Conservation (phyloP, 1,140 invertebrate species). For the Vollenhovia emeryi region DNA sequence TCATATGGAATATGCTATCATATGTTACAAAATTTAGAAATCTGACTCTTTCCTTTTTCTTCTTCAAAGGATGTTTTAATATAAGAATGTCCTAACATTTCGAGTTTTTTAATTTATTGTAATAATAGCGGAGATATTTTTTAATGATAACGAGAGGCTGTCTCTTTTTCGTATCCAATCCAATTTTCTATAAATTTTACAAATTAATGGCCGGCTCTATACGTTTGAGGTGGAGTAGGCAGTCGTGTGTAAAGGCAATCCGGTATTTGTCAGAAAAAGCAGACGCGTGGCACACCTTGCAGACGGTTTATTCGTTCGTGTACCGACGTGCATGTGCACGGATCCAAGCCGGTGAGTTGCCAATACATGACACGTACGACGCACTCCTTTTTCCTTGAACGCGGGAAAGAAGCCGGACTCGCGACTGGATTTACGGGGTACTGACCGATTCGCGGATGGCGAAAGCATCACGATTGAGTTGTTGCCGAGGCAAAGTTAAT, state of each 20-base stretch:
- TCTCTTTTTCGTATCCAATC: neutral
- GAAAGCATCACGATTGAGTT: conserved; percentile 62
- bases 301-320: conserved; percentile 56
- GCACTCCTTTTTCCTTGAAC: conserved; percentile 63
- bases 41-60: neutral
- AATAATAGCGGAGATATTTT: neutral
- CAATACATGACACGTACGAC: conserved; percentile 65
- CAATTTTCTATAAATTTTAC: neutral
- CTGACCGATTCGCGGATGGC: conserved; percentile 34
- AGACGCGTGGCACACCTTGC: conserved; percentile 57
- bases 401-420: conserved; percentile 62
- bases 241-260: conserved; percentile 45
- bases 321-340: conserved; percentile 8
- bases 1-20: no score
- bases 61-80: neutral
- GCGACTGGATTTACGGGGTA: conserved; percentile 66
- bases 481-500: conserved; percentile 42
- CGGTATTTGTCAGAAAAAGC: conserved; percentile 61
- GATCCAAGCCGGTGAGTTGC: conserved; percentile 31
- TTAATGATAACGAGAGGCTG: neutral
- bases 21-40: no score
- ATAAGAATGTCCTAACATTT: no score
- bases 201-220: neutral
- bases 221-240: neutral
- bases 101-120: neutral